Percentiles rank a stretch among this genome's conserved stretches.
These are phyloP conservation scores for Carpatolechia fugitivella DNA, from an alignment of 2,888 invertebrate species.

Conservation along the genomic window DNA sequence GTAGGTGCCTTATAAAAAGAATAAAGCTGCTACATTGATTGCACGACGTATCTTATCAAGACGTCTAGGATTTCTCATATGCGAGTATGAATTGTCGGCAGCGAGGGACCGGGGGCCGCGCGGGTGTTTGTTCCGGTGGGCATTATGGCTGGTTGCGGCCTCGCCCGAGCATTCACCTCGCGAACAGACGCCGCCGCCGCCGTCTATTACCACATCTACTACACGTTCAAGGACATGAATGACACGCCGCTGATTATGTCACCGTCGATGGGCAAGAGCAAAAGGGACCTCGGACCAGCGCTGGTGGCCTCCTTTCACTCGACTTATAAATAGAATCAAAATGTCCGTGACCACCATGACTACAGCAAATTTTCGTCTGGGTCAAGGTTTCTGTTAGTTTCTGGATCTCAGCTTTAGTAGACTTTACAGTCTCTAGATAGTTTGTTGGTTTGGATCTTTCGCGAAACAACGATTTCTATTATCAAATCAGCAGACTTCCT, in stretches of 20 bases:
- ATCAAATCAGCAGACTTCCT: constrained; percentile 25
- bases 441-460: neutral
- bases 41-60: constrained; percentile 31
- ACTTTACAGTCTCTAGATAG: too few species aligned
- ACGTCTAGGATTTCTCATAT: constrained; percentile 26
- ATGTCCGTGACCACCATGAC: neutral
- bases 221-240: constrained; percentile 67
- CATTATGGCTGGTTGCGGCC: constrained; percentile 44
- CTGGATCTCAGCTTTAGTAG: neutral
- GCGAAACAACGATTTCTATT: neutral
- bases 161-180: constrained; percentile 72
- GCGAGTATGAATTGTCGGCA: constrained; percentile 12
- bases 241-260: constrained; percentile 59
- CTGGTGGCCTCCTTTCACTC: neutral
- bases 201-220: constrained; percentile 50
- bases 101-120: constrained; percentile 21
- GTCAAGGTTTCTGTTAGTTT: neutral
- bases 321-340: neutral
- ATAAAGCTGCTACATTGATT: neutral
- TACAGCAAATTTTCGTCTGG: neutral
- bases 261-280: constrained; percentile 37
- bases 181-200: constrained; percentile 48
- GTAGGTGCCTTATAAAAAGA: neutral
- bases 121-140: constrained; percentile 29
- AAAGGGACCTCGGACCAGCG: neutral